phyloP scores from a whole-genome alignment of 2,888 invertebrate genomes.

The Trichogramma evanescens region DNA sequence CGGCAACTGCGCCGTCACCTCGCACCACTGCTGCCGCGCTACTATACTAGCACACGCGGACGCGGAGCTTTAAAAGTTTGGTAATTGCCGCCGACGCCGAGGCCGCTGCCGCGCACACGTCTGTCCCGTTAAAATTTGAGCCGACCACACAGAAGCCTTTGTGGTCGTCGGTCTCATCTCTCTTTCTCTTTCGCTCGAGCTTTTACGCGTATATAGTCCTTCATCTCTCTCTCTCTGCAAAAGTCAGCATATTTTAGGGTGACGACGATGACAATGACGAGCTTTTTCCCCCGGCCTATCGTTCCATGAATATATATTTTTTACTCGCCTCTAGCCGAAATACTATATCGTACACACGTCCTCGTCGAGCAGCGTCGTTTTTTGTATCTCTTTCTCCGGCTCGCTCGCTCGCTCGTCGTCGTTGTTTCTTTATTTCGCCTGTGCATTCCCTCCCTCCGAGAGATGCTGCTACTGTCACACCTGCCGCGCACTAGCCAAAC shows the following conservation, averaged over 20 bases:
- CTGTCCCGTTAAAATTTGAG: slow-evolving; percentile 43
- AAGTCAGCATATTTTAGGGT: slow-evolving; percentile 45
- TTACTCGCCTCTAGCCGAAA: too few species aligned
- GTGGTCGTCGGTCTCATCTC: slow-evolving; percentile 33
- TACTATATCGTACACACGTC: too few species aligned
- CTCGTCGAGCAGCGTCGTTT: too few species aligned
- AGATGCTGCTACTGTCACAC: background rate
- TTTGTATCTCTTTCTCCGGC: background rate
- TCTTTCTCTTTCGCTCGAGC: slow-evolving; percentile 19
- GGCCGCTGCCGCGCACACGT: slow-evolving; percentile 30
- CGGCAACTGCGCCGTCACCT: background rate
- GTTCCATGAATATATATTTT: slow-evolving; percentile 4
- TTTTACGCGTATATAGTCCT: background rate
- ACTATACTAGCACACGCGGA: background rate
- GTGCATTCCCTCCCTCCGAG: background rate
- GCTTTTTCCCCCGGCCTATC: background rate
- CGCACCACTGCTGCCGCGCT: too few species aligned
- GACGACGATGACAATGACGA: too few species aligned
- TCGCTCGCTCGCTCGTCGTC: background rate
- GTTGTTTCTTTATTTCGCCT: background rate
- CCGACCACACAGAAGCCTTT: slow-evolving; percentile 41
- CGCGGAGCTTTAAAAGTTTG: slow-evolving; percentile 41
- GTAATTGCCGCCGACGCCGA: slow-evolving; percentile 40
- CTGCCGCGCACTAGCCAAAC: too few species aligned
- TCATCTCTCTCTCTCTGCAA: slow-evolving; percentile 30